Evolutionary conservation across 2,113 vertebrate genomes (phyloP).

Genomic region (Silurus glanis): DNA sequence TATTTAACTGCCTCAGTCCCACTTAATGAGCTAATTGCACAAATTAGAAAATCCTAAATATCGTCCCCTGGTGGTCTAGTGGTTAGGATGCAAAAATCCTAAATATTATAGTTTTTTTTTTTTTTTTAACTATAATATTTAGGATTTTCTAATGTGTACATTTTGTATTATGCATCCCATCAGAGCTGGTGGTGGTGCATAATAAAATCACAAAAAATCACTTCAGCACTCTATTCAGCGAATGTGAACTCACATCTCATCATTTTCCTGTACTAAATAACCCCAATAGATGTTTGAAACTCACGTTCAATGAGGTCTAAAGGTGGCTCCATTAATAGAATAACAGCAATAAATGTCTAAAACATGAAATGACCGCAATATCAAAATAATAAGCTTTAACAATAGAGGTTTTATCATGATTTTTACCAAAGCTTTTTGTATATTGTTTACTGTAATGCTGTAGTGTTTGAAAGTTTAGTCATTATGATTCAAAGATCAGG

Average conservation of each 20-base stretch:
- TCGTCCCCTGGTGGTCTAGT: too few relatives aligned
- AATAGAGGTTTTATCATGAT: neutral
- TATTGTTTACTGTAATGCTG: neutral
- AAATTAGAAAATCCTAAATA: too few relatives aligned
- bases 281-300: neutral
- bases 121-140: too few relatives aligned
- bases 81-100: too few relatives aligned
- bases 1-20: neutral
- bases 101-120: too few relatives aligned
- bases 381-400: too few relatives aligned
- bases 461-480: too few relatives aligned
- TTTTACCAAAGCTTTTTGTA: neutral
- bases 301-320: too few relatives aligned
- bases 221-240: neutral
- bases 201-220: neutral
- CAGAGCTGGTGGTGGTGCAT: neutral
- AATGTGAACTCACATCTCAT: neutral
- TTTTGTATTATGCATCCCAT: neutral
- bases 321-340: neutral
- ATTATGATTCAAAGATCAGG: too few relatives aligned
- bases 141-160: neutral
- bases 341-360: neutral
- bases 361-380: too few relatives aligned
- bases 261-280: neutral
- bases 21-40: too few relatives aligned